Evolutionary conservation across 2,797 vertebrate genomes (phyloP).

Genomic region (Lacerta bilineata): DNA sequence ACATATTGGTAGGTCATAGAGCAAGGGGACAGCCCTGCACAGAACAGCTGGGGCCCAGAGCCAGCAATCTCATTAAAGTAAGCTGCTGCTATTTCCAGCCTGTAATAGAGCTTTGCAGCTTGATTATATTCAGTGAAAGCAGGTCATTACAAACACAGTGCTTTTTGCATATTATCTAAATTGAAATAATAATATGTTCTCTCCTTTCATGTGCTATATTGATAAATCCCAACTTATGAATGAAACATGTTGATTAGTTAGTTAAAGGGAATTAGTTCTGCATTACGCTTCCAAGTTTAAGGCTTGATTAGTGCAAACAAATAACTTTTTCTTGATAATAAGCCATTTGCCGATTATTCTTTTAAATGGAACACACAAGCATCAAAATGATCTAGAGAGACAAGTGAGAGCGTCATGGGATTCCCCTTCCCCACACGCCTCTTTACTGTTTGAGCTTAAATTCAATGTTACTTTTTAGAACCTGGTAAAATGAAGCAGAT

Average conservation of each 20-base stretch:
- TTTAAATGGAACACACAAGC: conserved; percentile 73
- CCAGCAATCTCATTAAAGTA: conserved; percentile 91
- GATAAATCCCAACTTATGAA: conserved; percentile 83
- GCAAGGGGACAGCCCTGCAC: conserved; percentile 79
- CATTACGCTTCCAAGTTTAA: conserved; percentile 77
- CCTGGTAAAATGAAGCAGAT: conserved; percentile 53
- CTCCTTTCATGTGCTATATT: conserved; percentile 78
- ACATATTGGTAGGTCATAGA: conserved; percentile 81
- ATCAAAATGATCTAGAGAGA: conserved; percentile 68
- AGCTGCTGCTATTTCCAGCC: conserved; percentile 89
- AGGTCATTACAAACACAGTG: conserved; percentile 83
- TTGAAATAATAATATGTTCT: conserved; percentile 84
- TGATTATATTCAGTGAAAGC: conserved; percentile 86
- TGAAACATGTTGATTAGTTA: conserved; percentile 83
- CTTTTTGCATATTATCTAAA: conserved; percentile 82
- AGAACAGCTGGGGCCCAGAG: conserved; percentile 84
- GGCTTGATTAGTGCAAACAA: conserved; percentile 77
- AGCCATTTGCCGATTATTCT: conserved; percentile 73
- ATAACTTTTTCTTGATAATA: conserved; percentile 75
- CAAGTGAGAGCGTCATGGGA: conserved; percentile 54
- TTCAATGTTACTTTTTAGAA: conserved; percentile 61
- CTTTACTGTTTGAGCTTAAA: conserved; percentile 54
- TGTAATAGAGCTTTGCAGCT: conserved; percentile 86
- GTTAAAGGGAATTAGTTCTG: conserved; percentile 82
- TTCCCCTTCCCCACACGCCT: conserved; percentile 47